Base-by-base conservation (phyloP, 2,797 vertebrate genomes). In the Acipenser oxyrinchus region DNA sequence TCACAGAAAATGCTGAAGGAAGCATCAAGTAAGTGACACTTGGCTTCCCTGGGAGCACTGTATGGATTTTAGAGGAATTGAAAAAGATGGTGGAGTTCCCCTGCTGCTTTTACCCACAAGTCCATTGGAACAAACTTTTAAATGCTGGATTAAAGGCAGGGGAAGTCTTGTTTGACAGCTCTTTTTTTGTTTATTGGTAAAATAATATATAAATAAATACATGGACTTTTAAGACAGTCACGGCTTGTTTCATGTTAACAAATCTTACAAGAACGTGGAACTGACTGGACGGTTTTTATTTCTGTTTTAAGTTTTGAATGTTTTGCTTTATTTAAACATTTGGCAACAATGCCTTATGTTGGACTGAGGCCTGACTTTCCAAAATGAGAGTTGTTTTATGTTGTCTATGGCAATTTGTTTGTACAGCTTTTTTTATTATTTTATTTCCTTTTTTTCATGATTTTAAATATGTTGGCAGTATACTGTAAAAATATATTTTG, bases 11-110 rank as follows among this genome's bases (percentile, higher is more conserved):
- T 81, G 93, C 86, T 72, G 93, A 97, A 72, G 89, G 92, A 82
- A 93, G 91, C 90, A 94, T 99, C 94, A 99, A 98, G 96, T 99
- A 98, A 98, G 96, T 99, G 90, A 84, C 85, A 72, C 76, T 74
- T 85, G 87, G 85, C 82, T 86, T 84, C 74, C 53, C 79, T 8
- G 82, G 82, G 82, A 87, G 78, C 79, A 81, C 74, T 83, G 2
- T 84, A 75, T 84, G 89, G 87, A 90, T 82, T 79, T 84, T 87
- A 84, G 75, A 75, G 77, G 76, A 72, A 78, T 71, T 73, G 78
- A 78, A 77, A 67, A 23, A 86, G 77, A 79, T 58, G 55, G 65
- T 85, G 85, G 83, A 5, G 79, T 84, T 78, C 79, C 74, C 73
- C 87, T 77, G 73, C 81, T 78, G 81, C 73, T 78, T 82, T 69